Base-by-base conservation (phyloP, 2,797 vertebrate species). In the Enteromius unitaeniatus region DNA sequence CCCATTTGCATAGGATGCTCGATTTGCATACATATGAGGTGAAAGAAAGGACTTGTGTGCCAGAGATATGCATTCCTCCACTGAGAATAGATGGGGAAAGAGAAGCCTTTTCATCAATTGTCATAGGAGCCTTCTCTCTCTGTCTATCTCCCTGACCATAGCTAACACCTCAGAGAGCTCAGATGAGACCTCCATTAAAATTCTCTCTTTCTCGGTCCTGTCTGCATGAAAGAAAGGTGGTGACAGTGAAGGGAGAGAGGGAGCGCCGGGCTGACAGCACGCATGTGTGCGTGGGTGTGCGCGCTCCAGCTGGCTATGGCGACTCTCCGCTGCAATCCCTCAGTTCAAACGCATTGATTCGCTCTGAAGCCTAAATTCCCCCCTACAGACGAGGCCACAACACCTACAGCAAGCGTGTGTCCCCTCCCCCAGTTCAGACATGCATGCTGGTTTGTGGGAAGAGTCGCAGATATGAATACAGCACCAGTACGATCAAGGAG, bases 11-110 rank as follows among this genome's bases (percentile, higher is more conserved):
- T 93, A 91, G 84, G 91, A 92, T 90, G 91, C 90, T 92, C 92
- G 88, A 95, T 95, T 95, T 95, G 93, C 95, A 95, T 95, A 93
- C 92, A 94, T 93, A 95, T 94, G 94, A 93, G 93, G 90, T 91
- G 92, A 93, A 93, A 94, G 92, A 92, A 93, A 91, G 89, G 92
- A 87, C 75, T 86, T 78, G 86, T 84, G 88, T 89, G 86, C 55
- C 81, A 86, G 84, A 82, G 85, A 85, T 86, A 88, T 34, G 79
- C 81, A 82, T 86, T 85, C 64, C 67, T 81, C 85, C 55, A 85
- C 60, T 86, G 79, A 74, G 85, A 89, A 88, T 81, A 88, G 83
- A 88, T 79, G 84, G 80, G 76, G 83, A 88, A 85, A 87, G 79
- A 88, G 90, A 88, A 88, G 90, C 82, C 79, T 88, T 67, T 79